phyloP scores from a whole-genome alignment of 2,888 invertebrate species.

The Blera fallax region DNA sequence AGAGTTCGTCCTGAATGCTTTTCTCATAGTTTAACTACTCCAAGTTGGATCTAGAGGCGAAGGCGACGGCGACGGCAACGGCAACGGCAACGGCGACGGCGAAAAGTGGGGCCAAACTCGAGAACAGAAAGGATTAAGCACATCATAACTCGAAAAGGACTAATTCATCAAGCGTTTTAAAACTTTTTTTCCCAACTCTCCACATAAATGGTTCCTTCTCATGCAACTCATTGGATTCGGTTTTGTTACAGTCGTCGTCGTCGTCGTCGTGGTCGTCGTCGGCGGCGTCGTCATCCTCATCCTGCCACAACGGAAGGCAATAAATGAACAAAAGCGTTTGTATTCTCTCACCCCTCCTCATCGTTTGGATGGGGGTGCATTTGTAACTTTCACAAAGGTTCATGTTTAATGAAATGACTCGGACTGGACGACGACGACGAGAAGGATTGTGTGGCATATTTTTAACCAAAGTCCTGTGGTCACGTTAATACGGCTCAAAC shows the following conservation, averaged over 20 bases:
- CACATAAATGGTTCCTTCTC: not conserved
- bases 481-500: conserved; percentile 27
- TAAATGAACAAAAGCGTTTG: conserved; percentile 6
- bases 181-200: not conserved
- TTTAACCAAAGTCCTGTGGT: conserved; percentile 21
- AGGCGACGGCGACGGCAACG: not conserved
- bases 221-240: conserved; percentile 5
- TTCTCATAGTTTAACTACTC: not conserved
- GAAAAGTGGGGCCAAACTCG: not conserved
- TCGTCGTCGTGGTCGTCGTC: not conserved
- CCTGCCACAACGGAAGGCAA: not conserved
- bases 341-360: not conserved
- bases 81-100: not conserved
- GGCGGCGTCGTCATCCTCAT: too few relatives aligned
- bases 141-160: conserved; percentile 20
- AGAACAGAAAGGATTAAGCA: conserved; percentile 21
- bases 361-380: not conserved
- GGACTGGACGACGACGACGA: not conserved
- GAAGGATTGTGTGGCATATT: conserved; percentile 35
- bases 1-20: not conserved
- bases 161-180: conserved; percentile 21
- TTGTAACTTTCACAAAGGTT: conserved; percentile 30
- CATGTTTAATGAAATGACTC: conserved; percentile 34
- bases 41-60: not conserved
- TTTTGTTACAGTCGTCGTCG: not conserved